Evolutionary conservation across 2,797 vertebrate genomes (phyloP).

Genomic region (Mastacembelus armatus): DNA sequence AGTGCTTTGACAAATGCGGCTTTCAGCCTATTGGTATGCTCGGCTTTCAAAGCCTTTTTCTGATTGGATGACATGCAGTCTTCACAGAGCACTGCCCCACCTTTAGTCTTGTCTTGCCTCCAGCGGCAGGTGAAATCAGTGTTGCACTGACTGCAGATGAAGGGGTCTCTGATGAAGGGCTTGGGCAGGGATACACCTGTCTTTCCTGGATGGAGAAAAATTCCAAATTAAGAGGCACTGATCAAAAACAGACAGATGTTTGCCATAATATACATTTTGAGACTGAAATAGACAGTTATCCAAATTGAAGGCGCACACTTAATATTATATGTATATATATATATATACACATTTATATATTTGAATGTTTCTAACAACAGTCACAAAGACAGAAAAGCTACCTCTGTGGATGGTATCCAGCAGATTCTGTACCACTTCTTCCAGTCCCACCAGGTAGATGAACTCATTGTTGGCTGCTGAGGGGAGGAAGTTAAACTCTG

Average conservation of each 20-base stretch:
- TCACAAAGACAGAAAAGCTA: constrained; percentile 51
- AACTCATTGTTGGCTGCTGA: constrained; percentile 98
- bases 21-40: constrained; percentile 96
- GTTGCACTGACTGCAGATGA: constrained; percentile 92
- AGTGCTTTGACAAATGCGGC: constrained; percentile 95
- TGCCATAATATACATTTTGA: neutral
- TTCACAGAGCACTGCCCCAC: constrained; percentile 92
- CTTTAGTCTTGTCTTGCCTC: constrained; percentile 90
- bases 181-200: constrained; percentile 70
- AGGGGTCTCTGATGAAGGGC: constrained; percentile 84
- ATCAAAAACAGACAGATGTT: constrained; percentile 9
- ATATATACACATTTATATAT: too few relatives aligned
- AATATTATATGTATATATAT: too few relatives aligned
- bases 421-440: constrained; percentile 96
- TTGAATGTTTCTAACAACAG: too few relatives aligned
- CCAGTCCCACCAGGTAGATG: constrained; percentile 96
- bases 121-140: constrained; percentile 98
- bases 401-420: constrained; percentile 92
- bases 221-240: constrained; percentile 5
- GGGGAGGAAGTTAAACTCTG: constrained; percentile 94
- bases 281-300: neutral
- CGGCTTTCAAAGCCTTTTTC: constrained; percentile 94
- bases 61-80: constrained; percentile 96
- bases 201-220: constrained; percentile 82
- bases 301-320: too few relatives aligned